A percentile compares a stretch with the other conserved stretches of the same genome.
These are phyloP conservation scores for Aurelia aurita complex sp. Pacific DNA, from an alignment of 30 jellyfish, hydroid and myxozoan species.

Conservation along the genomic window DNA sequence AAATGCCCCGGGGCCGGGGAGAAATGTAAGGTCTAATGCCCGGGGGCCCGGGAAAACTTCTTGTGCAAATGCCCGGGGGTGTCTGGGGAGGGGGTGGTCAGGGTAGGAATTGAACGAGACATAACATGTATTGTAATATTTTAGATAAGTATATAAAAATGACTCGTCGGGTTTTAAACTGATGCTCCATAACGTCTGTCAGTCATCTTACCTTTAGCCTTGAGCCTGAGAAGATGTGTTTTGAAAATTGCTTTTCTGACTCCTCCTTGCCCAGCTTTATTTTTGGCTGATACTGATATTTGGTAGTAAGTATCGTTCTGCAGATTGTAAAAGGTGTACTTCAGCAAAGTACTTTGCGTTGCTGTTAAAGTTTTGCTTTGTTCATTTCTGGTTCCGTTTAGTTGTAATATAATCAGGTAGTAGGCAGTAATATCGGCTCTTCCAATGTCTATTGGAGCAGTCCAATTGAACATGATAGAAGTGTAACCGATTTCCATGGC, in stretches of 20 bases:
- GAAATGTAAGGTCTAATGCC: too few species aligned
- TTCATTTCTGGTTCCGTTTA: conserved; percentile 4
- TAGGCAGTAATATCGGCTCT: conserved; percentile 2
- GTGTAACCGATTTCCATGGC: not conserved
- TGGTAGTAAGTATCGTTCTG: not conserved
- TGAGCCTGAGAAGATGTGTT: not conserved
- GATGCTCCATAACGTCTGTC: not conserved
- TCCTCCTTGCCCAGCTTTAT: conserved; percentile 27
- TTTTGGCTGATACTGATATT: conserved; percentile 18
- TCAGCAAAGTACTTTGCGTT: not conserved
- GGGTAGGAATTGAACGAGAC: too few species aligned
- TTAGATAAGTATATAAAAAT: too few species aligned
- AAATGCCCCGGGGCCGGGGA: too few species aligned
- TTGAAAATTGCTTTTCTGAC: not conserved
- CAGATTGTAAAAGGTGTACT: conserved; percentile 13
- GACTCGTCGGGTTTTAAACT: not conserved
- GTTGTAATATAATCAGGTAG: conserved; percentile 6
- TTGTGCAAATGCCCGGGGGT: too few species aligned
- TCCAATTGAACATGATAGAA: conserved; percentile 15
- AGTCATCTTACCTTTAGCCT: too few species aligned
- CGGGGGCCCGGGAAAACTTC: too few species aligned
- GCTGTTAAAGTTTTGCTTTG: not conserved
- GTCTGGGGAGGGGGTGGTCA: too few species aligned
- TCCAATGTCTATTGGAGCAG: not conserved
- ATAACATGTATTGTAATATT: too few species aligned